These are phyloP conservation scores for Tiliqua scincoides DNA, from an alignment of 2,113 vertebrate species.

Conservation along the genomic window DNA sequence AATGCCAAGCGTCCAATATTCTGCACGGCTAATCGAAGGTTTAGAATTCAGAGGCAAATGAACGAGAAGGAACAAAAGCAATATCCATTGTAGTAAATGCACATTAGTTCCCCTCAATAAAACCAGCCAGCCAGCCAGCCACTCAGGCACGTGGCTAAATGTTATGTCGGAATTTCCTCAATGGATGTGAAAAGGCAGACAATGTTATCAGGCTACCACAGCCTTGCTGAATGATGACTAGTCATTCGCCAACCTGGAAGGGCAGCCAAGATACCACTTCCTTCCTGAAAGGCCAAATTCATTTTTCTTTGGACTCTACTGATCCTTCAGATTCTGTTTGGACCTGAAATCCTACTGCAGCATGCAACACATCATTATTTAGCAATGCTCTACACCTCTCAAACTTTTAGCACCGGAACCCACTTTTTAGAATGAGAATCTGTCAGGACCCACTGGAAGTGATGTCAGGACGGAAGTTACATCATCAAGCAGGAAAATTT, in stretches of 20 bases:
- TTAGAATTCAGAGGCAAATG: not conserved
- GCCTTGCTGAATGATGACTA: conserved; percentile 19
- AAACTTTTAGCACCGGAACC: too few species aligned
- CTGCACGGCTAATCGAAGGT: not conserved
- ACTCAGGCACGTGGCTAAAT: not conserved
- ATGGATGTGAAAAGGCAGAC: conserved; percentile 6
- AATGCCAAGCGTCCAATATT: not conserved
- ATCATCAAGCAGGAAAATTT: too few species aligned
- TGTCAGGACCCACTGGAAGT: too few species aligned
- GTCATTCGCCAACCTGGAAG: not conserved
- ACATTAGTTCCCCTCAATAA: conserved; percentile 8
- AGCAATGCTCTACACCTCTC: too few species aligned
- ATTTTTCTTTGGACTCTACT: not conserved
- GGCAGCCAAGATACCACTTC: not conserved
- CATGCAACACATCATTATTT: not conserved
- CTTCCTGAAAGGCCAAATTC: not conserved
- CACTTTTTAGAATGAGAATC: too few species aligned
- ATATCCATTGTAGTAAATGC: not conserved
- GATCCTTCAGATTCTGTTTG: not conserved
- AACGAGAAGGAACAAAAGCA: conserved; percentile 26
- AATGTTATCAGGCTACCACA: conserved; percentile 19
- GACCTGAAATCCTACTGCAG: not conserved
- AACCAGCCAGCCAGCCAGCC: not conserved
- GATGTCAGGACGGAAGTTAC: too few species aligned
- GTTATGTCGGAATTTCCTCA: conserved; percentile 20